Percentiles rank a stretch among this genome's conserved stretches.
Evolutionary conservation across 2,888 invertebrate species (phyloP).

Genomic region (Rhingia campestris): DNA sequence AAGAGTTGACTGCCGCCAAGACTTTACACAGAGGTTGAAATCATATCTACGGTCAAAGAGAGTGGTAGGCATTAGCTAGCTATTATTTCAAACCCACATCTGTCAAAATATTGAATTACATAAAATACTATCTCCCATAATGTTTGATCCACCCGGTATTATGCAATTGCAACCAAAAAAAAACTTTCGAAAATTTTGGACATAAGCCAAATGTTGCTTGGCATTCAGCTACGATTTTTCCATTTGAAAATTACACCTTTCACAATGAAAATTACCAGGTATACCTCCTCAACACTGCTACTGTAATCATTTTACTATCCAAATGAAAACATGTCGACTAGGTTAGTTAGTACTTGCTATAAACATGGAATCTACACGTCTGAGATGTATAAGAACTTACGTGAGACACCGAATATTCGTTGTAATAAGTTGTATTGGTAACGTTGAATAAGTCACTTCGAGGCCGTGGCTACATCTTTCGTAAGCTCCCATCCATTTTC

Average conservation of each 20-base stretch:
- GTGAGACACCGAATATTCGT: conserved; percentile 35
- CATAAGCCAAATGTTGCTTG: too few species aligned
- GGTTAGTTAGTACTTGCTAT: conserved; percentile 9
- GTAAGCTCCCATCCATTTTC: conserved; percentile 40
- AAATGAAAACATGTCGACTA: conserved; percentile 3
- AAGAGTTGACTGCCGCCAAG: too few species aligned
- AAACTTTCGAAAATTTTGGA: not conserved
- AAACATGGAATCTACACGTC: not conserved
- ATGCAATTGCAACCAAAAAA: not conserved
- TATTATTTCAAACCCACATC: too few species aligned
- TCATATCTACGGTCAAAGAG: too few species aligned
- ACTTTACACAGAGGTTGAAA: too few species aligned
- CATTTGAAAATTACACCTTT: conserved; percentile 37
- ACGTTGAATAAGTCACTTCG: conserved; percentile 56
- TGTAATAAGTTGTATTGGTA: conserved; percentile 34
- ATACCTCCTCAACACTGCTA: conserved; percentile 15
- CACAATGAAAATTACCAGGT: conserved; percentile 36
- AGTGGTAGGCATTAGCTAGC: too few species aligned
- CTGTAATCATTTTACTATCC: conserved; percentile 17
- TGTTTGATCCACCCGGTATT: too few species aligned
- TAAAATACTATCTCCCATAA: too few species aligned
- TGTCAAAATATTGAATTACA: too few species aligned
- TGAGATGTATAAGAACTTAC: conserved; percentile 12
- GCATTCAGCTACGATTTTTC: conserved; percentile 2
- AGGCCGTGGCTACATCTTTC: conserved; percentile 51